These are phyloP conservation scores for Mycetomoellerius zeteki DNA, from an alignment of 1,140 invertebrate genomes.

Conservation along the genomic window DNA sequence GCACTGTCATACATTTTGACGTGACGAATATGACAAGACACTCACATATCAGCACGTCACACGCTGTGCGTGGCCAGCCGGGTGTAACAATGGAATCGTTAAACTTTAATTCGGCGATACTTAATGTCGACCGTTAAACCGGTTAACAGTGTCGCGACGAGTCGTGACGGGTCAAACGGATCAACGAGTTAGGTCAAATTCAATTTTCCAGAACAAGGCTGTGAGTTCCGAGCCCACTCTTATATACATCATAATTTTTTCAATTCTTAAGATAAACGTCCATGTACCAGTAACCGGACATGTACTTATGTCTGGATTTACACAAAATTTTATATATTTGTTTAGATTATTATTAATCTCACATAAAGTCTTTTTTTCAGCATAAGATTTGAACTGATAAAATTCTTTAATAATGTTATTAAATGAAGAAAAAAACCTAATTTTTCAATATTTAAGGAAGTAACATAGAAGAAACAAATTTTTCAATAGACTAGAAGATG, in stretches of 20 bases:
- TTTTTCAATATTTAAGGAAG: not conserved
- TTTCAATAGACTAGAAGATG: not conserved
- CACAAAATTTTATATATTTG: too few species aligned
- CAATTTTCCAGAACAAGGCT: constrained; percentile 71
- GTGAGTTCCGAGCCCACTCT: not conserved
- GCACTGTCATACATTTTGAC: constrained; percentile 8
- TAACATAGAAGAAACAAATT: not conserved
- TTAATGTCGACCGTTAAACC: constrained; percentile 72
- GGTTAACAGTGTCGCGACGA: constrained; percentile 72
- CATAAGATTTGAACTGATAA: not conserved
- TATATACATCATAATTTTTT: constrained; percentile 11
- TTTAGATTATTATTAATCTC: not conserved
- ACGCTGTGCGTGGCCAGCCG: not conserved
- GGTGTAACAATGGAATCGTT: constrained; percentile 69
- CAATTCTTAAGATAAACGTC: not conserved
- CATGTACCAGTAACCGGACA: too few species aligned
- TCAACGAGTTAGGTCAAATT: constrained; percentile 77
- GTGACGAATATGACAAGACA: constrained; percentile 26
- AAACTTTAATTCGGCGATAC: constrained; percentile 68
- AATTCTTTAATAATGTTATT: not conserved
- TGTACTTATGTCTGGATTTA: too few species aligned
- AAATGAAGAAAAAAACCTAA: not conserved
- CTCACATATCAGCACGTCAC: constrained; percentile 32
- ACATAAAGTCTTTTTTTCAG: not conserved
- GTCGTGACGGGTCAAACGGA: constrained; percentile 71